A percentile compares a stretch with the other conserved stretches of the same genome.
Conservation (phyloP, 2,113 vertebrate genomes). For the Rattus rattus region DNA sequence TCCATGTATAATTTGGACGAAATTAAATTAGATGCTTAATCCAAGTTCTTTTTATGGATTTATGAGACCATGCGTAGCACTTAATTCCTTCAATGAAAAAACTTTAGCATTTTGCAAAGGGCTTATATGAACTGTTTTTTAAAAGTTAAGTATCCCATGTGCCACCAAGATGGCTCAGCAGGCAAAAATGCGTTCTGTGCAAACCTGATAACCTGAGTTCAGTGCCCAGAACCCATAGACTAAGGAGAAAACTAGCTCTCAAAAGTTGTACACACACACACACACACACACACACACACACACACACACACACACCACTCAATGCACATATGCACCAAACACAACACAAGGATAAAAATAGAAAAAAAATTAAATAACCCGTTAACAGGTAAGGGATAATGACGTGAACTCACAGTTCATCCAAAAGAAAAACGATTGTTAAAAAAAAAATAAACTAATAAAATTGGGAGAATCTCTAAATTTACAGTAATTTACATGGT, state of each 20-base stretch:
- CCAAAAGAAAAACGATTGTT: not conserved
- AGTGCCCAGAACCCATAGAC: not conserved
- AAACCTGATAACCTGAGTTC: not conserved
- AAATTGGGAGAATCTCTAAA: conserved; percentile 45
- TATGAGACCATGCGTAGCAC: conserved; percentile 12
- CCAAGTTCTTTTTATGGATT: conserved; percentile 51
- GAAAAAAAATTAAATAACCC: not conserved
- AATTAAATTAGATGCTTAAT: conserved; percentile 60
- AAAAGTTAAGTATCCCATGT: not conserved
- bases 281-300: not conserved
- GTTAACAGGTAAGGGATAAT: conserved; percentile 17
- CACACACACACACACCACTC: not conserved
- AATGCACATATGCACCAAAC: not conserved
- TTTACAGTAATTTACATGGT: not conserved
- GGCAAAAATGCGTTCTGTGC: not conserved
- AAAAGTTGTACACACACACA: not conserved
- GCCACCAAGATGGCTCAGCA: not conserved
- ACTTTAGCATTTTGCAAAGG: conserved; percentile 48
- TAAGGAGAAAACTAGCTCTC: not conserved
- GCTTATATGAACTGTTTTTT: not conserved
- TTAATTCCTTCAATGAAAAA: conserved; percentile 50
- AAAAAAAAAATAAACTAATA: not conserved
- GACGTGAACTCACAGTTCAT: conserved; percentile 6
- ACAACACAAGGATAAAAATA: not conserved
- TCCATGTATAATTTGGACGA: conserved; percentile 16